Conservation (phyloP, 2,797 vertebrate species). For the Muraenolepis orangiensis region DNA sequence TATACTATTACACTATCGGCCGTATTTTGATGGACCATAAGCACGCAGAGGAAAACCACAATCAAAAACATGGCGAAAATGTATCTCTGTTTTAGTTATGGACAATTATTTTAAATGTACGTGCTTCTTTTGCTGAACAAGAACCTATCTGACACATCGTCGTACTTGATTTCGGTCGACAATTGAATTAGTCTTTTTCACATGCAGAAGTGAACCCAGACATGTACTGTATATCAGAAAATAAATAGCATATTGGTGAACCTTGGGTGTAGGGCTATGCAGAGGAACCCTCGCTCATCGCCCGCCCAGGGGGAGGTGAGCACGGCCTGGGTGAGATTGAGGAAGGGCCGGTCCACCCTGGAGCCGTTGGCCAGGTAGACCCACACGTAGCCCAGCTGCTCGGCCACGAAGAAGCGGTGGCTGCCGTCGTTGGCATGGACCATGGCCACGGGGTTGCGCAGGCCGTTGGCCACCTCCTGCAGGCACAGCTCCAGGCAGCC, state of each 20-base stretch:
- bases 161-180: too few species aligned
- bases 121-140: too few species aligned
- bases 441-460: constrained; percentile 83
- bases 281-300: constrained; percentile 82
- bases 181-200: too few species aligned
- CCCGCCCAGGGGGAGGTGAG: constrained; percentile 79
- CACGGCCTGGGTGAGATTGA: constrained; percentile 78
- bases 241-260: constrained; percentile 24
- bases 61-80: too few species aligned
- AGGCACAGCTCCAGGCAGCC: constrained; percentile 82
- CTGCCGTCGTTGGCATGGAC: constrained; percentile 79
- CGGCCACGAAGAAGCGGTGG: constrained; percentile 81
- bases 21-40: background rate
- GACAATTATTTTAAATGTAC: too few species aligned
- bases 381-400: constrained; percentile 83
- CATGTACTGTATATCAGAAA: background rate
- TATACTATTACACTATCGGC: background rate
- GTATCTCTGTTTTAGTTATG: too few species aligned
- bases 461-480: constrained; percentile 77
- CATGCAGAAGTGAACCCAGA: background rate
- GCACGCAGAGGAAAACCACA: too few species aligned
- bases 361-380: constrained; percentile 79
- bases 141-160: too few species aligned
- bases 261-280: constrained; percentile 77
- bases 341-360: constrained; percentile 77